A percentile compares a stretch with the other conserved stretches of the same genome.
These are phyloP conservation scores for Noctua pronuba DNA, from an alignment of 2,888 invertebrate genomes.

Conservation along the genomic window DNA sequence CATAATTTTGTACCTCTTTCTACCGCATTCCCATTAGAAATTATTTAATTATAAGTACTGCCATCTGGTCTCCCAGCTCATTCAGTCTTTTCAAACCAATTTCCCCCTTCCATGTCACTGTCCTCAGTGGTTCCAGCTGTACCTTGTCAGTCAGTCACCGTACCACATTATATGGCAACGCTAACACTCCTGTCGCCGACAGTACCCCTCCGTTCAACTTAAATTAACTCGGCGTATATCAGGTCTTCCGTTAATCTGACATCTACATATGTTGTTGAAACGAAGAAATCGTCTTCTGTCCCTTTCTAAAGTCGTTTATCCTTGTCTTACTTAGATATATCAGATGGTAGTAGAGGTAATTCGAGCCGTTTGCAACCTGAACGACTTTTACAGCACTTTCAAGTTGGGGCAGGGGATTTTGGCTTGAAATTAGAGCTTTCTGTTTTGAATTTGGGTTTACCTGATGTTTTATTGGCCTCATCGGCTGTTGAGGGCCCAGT, in stretches of 20 bases:
- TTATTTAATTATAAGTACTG: neutral
- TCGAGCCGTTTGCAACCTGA: constrained; percentile 57
- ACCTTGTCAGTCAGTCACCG: neutral
- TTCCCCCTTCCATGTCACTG: neutral
- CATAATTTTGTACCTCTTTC: neutral
- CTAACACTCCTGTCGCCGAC: constrained; percentile 61
- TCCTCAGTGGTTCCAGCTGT: neutral
- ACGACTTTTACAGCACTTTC: constrained; percentile 64
- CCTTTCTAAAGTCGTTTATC: constrained; percentile 66
- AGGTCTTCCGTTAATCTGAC: constrained; percentile 80
- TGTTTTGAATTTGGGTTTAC: constrained; percentile 50
- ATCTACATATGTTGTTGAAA: constrained; percentile 81
- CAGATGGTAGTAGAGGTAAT: constrained; percentile 66
- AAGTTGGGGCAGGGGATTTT: constrained; percentile 53
- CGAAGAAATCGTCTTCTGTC: constrained; percentile 71
- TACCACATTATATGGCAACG: neutral
- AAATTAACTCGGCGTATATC: constrained; percentile 80
- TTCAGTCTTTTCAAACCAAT: neutral
- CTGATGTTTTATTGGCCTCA: neutral
- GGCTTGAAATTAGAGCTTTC: constrained; percentile 57
- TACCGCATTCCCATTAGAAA: neutral
- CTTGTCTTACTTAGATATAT: constrained; percentile 69
- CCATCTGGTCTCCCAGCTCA: neutral
- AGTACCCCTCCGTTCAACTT: constrained; percentile 77
- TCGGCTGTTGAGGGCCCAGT: too few species aligned